Base-by-base conservation (phyloP, 1,140 invertebrate species). In the Drosophila eugracilis region DNA sequence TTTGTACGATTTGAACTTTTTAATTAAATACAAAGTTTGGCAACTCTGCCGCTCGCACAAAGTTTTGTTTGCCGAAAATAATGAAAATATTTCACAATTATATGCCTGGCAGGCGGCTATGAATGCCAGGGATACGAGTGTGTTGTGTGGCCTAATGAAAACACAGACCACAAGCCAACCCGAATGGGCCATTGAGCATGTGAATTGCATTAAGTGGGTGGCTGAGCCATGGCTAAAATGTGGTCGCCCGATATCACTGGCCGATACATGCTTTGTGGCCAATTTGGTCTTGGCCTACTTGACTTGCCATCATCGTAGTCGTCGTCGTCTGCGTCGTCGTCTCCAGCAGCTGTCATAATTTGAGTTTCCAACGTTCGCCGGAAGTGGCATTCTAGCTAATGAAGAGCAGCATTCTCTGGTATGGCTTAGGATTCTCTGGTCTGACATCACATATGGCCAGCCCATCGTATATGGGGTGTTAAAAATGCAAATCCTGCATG, bases 401-500 rank as follows among this genome's bases (percentile, higher is more conserved):
- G 32, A 59, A 36, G 28, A 44, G 54, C 45, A 24, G 15, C 48
- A 32, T 54, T 21, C 55, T 55, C 49, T 15, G 30, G 12, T 17
- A 12, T 15, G 17, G 6, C 28, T 12, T 15, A 17, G 9, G 28
- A 7, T 12, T 10, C 47, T 32, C 26, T 26, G 15, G 5, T 4
- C n/a, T 36, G n/a, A 5, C 7, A 48, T 39, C 34, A 10, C 36
- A 36, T n/a, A 44, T 34, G n/a, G n/a, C n/a, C n/a, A n/a, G n/a
- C n/a, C n/a, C n/a, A 4, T 15, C 44, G 5, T 24, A 28, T 36
- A 36, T 54, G 55, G 4, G 37, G 54, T 74, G 74, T 81, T 81
- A 78, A 84, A 77, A 81, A 81, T 81, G 74, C 79, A 81, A 81
- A 81, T 81, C 79, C 79, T 62, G 50, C 75, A 78, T 74, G 78